Percentiles rank a stretch among this genome's conserved stretches.
Conservation (phyloP, 2,888 invertebrate genomes). For the Drosophila paranaensis region DNA sequence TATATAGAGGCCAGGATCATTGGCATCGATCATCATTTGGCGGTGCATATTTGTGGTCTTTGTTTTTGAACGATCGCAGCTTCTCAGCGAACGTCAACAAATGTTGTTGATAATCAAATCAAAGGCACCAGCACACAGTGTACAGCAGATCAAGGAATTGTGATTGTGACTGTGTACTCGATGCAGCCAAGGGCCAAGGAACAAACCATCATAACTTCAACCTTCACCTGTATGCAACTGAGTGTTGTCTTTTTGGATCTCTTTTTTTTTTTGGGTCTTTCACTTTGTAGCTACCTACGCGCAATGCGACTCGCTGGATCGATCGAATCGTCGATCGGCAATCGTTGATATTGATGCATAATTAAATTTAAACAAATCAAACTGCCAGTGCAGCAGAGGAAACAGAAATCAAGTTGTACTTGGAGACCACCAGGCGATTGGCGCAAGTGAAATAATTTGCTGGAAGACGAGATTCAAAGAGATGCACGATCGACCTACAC, state of each 20-base stretch:
- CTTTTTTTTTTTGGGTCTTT: constrained; percentile 13
- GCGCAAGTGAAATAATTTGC: constrained; percentile 79
- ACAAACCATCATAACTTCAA: constrained; percentile 73
- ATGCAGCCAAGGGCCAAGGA: constrained; percentile 42
- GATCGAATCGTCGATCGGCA: constrained; percentile 61
- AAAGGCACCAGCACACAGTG: constrained; percentile 48
- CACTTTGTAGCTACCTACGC: constrained; percentile 53
- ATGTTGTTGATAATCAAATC: constrained; percentile 72
- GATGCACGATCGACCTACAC: constrained; percentile 66
- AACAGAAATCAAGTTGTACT: constrained; percentile 81
- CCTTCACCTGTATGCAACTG: constrained; percentile 71
- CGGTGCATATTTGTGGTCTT: constrained; percentile 40
- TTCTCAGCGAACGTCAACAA: constrained; percentile 46
- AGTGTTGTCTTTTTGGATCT: constrained; percentile 29
- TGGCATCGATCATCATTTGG: constrained; percentile 80
- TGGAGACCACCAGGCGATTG: constrained; percentile 73
- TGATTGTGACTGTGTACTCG: constrained; percentile 52
- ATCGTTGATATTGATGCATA: constrained; percentile 73
- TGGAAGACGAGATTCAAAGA: constrained; percentile 44
- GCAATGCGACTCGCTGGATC: constrained; percentile 26
- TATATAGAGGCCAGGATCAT: constrained; percentile 20
- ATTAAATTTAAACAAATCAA: constrained; percentile 82
- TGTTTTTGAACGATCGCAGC: constrained; percentile 47
- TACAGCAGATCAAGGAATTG: constrained; percentile 51
- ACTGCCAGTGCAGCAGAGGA: constrained; percentile 73